Evolutionary conservation across 2,797 vertebrate genomes (phyloP), one percentile per base, ranked within the genome.

Genomic region (Siniperca obscura): DNA sequence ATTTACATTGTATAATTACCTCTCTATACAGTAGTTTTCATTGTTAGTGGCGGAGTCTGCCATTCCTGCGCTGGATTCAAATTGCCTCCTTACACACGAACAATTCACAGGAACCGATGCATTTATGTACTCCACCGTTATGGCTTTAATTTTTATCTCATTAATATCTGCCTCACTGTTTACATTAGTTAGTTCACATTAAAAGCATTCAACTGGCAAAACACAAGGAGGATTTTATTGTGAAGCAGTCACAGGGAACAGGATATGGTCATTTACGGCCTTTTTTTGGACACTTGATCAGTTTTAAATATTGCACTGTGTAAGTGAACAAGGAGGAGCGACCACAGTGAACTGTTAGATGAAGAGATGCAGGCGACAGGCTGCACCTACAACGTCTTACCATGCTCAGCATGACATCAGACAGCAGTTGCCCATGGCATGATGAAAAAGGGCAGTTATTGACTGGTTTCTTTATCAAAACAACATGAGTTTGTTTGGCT

Each of bases 291-390:
- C 17, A 17, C 42, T 3, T 14, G 36, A 46, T 61, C 25, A 16
- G 9, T 34, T 76, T 60, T 59, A 76, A 68, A 80, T 74, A 7
- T 44, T n/a, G 25, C 22, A 46, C 1, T 3, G 13, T 25, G 40
- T 21, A 40, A 38, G 13, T 21, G 48, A 78, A 48, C 5, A 36
- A 62, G n/a, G 16, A n/a, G 21, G 16, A 17, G 14, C 44, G 30
- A 42, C 14, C 52, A 30, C 48, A 50, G 50, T 10, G 40, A 62
- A 44, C 30, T 12, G 65, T 71, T 64, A 13, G 56, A 69, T 36
- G n/a, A 68, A 75, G 27, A 65, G n/a, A 40, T 42, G 75, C 60
- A 68, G 57, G 52, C 22, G 34, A 66, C 36, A 7, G 2, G 52
- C 56, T 65, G 55, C 40, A 56, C 30, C 19, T 16, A 11, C 40